phyloP scores from a whole-genome alignment of 2,888 invertebrate species.

The Thera obeliscata region DNA sequence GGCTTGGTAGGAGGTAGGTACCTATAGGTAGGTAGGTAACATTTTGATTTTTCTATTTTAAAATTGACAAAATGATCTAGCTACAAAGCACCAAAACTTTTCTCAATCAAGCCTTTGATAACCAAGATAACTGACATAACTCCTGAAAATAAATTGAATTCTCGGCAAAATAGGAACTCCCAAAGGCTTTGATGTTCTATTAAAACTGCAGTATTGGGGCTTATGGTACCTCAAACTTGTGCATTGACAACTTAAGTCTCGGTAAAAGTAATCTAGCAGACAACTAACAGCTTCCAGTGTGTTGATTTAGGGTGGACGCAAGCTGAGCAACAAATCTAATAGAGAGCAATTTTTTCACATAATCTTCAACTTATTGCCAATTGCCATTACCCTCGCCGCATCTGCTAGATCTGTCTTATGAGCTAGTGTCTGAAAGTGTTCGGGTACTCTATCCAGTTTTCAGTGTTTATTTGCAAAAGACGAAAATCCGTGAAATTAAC shows the following conservation, averaged over 20 bases:
- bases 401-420: too few species aligned
- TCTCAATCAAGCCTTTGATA: too few species aligned
- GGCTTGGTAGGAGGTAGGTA: not conserved
- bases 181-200: conserved; percentile 22
- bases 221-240: conserved; percentile 2
- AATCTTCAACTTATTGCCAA: not conserved
- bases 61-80: too few species aligned
- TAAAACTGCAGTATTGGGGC: conserved; percentile 16
- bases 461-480: too few species aligned
- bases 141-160: not conserved
- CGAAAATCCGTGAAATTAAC: too few species aligned
- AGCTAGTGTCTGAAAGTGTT: too few species aligned
- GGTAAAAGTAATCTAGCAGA: conserved; percentile 15
- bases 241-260: conserved; percentile 25
- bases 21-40: not conserved
- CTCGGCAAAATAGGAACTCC: conserved; percentile 13
- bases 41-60: too few species aligned
- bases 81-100: too few species aligned
- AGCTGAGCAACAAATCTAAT: not conserved
- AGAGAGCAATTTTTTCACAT: not conserved
- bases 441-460: too few species aligned
- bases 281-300: conserved; percentile 14
- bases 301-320: conserved; percentile 8
- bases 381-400: not conserved
- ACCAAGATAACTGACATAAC: too few species aligned